phyloP scores from a whole-genome alignment of 64 coral and sea anemone species.

The Pocillopora verrucosa region DNA sequence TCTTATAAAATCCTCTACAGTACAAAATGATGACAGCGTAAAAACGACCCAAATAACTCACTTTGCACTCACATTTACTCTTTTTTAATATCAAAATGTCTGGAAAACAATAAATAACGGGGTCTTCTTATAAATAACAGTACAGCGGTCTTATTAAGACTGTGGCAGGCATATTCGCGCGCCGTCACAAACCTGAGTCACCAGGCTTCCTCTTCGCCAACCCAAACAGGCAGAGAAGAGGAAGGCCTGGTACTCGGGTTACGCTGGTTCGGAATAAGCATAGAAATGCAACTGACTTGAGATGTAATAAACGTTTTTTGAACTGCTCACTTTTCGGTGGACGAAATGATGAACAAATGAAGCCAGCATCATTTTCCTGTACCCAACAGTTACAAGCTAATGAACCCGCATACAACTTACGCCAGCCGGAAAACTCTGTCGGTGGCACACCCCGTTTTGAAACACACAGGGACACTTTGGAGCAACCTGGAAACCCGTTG shows the following conservation, averaged over 20 bases:
- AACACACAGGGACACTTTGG: neutral
- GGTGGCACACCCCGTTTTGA: neutral
- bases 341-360: neutral
- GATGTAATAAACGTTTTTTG: neutral
- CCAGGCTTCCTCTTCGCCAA: neutral
- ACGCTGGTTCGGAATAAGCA: neutral
- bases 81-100: slow-evolving; percentile 64
- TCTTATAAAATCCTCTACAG: slow-evolving; percentile 89
- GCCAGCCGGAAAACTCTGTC: neutral
- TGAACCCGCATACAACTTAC: neutral
- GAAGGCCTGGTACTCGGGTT: neutral
- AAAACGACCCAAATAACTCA: slow-evolving; percentile 69
- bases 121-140: slow-evolving; percentile 36
- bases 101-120: slow-evolving; percentile 59
- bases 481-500: neutral
- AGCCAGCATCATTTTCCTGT: neutral
- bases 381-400: neutral
- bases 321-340: neutral
- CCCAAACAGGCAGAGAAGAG: neutral
- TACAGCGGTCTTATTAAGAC: slow-evolving; percentile 37
- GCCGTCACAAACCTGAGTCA: neutral
- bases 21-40: slow-evolving; percentile 87
- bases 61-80: slow-evolving; percentile 54
- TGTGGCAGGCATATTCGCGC: neutral
- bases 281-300: neutral